Evolutionary conservation across 2,113 vertebrate species (phyloP).

Genomic region (Cephalopholis sonnerati): DNA sequence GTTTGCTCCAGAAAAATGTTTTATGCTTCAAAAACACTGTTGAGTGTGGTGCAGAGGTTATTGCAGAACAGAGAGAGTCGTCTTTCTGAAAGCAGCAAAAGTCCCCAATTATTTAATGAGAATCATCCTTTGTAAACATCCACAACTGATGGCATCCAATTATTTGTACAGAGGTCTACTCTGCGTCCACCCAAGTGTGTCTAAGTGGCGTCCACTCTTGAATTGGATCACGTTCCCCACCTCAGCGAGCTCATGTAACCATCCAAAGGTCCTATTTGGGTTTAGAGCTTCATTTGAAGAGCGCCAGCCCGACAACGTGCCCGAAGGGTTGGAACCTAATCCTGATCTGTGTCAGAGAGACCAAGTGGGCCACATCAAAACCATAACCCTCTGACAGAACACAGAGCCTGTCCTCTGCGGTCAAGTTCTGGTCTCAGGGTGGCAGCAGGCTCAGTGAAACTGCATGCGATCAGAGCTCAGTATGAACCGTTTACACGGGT

Average conservation of each 20-base stretch:
- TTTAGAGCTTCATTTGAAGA: conserved; percentile 58
- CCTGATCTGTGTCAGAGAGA: conserved; percentile 43
- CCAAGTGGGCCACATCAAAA: conserved; percentile 54
- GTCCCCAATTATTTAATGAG: neutral
- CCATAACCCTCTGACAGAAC: conserved; percentile 39
- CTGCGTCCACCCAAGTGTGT: conserved; percentile 19
- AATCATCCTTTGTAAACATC: conserved; percentile 21
- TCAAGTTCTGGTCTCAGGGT: conserved; percentile 29
- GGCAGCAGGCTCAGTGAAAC: neutral
- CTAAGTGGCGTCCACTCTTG: conserved; percentile 8
- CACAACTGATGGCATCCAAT: conserved; percentile 3
- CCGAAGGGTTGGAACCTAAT: conserved; percentile 62
- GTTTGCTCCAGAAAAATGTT: neutral
- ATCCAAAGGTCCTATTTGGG: conserved; percentile 53
- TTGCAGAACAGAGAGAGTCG: neutral
- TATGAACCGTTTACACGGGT: neutral
- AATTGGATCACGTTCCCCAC: conserved; percentile 48
- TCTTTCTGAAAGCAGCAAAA: conserved; percentile 11
- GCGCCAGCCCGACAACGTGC: conserved; percentile 39
- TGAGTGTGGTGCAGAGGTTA: neutral
- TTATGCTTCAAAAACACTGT: neutral
- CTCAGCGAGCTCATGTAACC: conserved; percentile 61
- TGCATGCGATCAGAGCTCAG: neutral
- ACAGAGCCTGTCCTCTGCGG: conserved; percentile 28
- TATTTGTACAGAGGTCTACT: conserved; percentile 10